Evolutionary conservation across 2,888 invertebrate genomes (phyloP).

Genomic region (Tetropium fuscum): DNA sequence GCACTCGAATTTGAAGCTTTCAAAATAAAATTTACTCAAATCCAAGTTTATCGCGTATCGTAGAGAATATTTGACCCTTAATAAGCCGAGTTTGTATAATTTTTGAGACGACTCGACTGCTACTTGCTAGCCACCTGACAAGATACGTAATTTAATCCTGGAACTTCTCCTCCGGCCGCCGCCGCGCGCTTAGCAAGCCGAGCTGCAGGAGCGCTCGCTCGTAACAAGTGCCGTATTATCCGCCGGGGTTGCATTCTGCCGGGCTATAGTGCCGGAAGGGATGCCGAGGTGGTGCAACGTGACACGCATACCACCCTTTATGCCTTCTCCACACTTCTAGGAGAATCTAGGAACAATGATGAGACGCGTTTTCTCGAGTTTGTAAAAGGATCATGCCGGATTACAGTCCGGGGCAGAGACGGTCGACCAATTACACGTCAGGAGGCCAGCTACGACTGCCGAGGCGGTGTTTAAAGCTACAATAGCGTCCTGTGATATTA

Average conservation of each 20-base stretch:
- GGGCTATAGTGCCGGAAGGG: not conserved
- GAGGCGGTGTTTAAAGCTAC: too few relatives aligned
- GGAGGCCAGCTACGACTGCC: not conserved
- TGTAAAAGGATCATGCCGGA: not conserved
- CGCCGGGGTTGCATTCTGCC: not conserved
- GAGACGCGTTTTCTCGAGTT: not conserved
- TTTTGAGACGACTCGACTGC: too few relatives aligned
- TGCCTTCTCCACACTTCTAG: not conserved
- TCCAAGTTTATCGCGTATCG: too few relatives aligned
- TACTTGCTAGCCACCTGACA: too few relatives aligned
- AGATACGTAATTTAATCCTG: too few relatives aligned
- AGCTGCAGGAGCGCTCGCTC: constrained; percentile 13
- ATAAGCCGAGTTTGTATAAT: too few relatives aligned
- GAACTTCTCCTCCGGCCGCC: constrained; percentile 1
- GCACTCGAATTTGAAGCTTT: too few relatives aligned
- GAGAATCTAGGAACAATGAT: constrained; percentile 12
- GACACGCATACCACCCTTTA: constrained; percentile 11
- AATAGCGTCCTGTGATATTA: too few relatives aligned
- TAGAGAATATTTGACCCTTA: too few relatives aligned
- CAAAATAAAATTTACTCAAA: too few relatives aligned
- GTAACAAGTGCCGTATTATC: constrained; percentile 19
- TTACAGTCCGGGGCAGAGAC: not conserved
- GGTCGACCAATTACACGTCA: not conserved
- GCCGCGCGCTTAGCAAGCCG: constrained; percentile 8
- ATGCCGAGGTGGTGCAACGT: constrained; percentile 11